Conservation (phyloP, 2,888 invertebrate genomes). For the Ormyrus nitidulus region DNA sequence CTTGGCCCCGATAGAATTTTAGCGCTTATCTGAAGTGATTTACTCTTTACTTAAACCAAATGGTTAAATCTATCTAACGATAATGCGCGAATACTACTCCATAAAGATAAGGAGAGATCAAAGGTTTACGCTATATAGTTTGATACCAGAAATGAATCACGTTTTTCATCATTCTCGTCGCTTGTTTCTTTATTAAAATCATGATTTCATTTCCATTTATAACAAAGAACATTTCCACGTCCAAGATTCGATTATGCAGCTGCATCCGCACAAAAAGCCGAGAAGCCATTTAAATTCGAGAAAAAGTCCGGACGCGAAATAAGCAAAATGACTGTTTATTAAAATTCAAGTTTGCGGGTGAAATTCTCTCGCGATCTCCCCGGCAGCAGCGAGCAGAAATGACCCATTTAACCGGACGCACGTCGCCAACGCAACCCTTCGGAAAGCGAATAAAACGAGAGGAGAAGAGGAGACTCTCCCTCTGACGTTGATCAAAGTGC, state of each 20-base stretch:
- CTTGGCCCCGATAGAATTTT: too few relatives aligned
- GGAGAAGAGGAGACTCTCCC: neutral
- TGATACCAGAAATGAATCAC: neutral
- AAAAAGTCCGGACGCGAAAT: neutral
- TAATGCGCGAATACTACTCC: neutral
- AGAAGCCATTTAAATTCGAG: neutral
- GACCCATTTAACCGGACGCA: constrained; percentile 7
- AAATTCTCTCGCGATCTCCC: neutral
- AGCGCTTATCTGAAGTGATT: too few relatives aligned
- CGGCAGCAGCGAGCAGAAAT: neutral
- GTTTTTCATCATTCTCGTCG: neutral
- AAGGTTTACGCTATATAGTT: constrained; percentile 27
- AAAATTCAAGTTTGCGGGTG: neutral
- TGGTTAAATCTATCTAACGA: neutral
- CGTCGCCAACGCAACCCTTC: neutral
- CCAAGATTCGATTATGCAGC: too few relatives aligned
- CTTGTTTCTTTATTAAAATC: constrained; percentile 32
- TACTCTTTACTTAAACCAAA: neutral
- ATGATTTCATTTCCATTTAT: neutral
- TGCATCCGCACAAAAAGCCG: too few relatives aligned
- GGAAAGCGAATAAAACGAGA: neutral
- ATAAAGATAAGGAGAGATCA: constrained; percentile 41
- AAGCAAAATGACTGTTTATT: neutral
- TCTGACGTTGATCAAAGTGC: constrained; percentile 2
- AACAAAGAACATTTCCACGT: neutral